Evolutionary conservation across 2,888 invertebrate species (phyloP), one percentile per base, ranked within the genome.

Genomic region (Cheilosia pagana): DNA sequence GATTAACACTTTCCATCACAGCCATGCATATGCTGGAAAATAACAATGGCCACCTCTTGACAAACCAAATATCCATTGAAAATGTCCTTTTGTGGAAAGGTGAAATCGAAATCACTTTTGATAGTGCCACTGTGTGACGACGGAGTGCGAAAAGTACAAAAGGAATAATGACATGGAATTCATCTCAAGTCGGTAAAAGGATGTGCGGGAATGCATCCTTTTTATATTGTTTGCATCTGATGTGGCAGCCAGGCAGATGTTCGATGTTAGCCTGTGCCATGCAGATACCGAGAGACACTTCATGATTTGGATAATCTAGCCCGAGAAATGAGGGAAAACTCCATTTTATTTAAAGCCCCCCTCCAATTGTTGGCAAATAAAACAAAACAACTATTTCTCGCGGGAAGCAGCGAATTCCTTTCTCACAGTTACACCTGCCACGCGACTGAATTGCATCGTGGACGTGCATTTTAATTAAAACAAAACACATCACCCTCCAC

Each of bases 391-490:
- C 25, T 12, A 25, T n/a, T n/a, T 50, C 7, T 19, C 6, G 6
- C 6, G 6, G 23, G n/a, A 31, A 43, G 28, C 55, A 43, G 45
- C 45, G 23, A 74, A 55, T 50, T 25, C 53, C n/a, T 71, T 63
- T 45, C 21, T 28, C 79, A 68, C 63, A 67, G 65, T 48, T 81
- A 67, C 85, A 85, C 85, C 85, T 85, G 85, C 85, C 85, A 85
- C 85, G 85, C 81, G 85, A 67, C 75, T 55, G 50, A 67, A 85
- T 60, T 76, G 67, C 81, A 76, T 76, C 67, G 60, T 43, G 55
- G 74, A 48, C 39, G 68, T 63, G 75, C 67, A 85, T 76, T 85
- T 35, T 76, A 81, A 85, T 81, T 85, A 76, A 75, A 79, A 75
- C 35, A 10, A 77, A 21, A 70, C 65, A 65, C 63, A 60, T 41